A percentile compares a stretch with the other conserved stretches of the same genome.
Conservation (phyloP, 2,113 vertebrate species). For the Diadophis punctatus region DNA sequence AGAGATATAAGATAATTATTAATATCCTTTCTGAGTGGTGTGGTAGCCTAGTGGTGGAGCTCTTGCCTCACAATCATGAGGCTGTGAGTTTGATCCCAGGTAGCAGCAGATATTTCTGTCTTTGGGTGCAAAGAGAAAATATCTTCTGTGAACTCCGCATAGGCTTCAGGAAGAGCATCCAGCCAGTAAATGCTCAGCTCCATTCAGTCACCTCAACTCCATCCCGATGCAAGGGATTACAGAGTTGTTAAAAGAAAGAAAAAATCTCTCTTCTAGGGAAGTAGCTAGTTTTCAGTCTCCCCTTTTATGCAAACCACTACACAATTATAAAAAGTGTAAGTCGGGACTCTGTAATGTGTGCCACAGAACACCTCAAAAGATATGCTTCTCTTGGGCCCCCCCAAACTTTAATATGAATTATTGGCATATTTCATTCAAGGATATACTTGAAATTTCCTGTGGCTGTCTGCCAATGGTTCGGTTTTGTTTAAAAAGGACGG, state of each 20-base stretch:
- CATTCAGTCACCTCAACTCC: neutral
- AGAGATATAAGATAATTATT: neutral
- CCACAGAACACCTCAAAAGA: neutral
- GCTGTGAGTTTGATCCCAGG: neutral
- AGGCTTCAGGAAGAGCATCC: neutral
- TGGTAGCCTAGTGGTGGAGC: neutral
- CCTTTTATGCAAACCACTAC: neutral
- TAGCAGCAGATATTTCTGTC: neutral
- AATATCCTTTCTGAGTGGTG: neutral
- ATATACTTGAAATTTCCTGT: neutral
- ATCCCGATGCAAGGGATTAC: neutral
- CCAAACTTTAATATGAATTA: conserved; percentile 53
- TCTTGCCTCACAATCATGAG: neutral
- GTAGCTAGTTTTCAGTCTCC: neutral
- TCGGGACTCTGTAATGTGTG: neutral
- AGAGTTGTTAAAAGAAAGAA: neutral
- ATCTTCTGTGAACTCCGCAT: neutral
- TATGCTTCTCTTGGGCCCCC: conserved; percentile 31
- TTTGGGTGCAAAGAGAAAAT: neutral
- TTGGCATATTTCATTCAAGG: neutral
- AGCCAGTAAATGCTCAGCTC: neutral
- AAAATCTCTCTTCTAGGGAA: neutral
- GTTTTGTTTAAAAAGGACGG: neutral
- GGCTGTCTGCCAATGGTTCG: neutral
- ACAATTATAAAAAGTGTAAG: neutral